Evolutionary conservation across 2,888 invertebrate genomes (phyloP).

Genomic region (Lasioglossum morio): DNA sequence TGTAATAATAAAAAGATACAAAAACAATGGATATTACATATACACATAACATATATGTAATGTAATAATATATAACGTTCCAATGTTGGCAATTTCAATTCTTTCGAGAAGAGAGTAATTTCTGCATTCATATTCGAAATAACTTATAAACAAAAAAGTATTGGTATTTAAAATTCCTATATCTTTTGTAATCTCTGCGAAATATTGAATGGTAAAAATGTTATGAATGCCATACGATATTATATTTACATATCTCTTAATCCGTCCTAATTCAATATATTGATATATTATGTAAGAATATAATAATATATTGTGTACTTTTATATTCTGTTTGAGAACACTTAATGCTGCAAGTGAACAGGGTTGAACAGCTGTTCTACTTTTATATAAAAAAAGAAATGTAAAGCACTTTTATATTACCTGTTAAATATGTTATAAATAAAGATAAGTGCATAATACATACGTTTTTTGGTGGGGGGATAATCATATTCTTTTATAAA

Average conservation of each 20-base stretch:
- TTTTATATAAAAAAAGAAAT: conserved; percentile 64
- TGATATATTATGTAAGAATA: conserved; percentile 56
- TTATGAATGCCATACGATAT: conserved; percentile 44
- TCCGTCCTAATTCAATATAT: conserved; percentile 68
- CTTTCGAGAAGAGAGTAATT: conserved; percentile 3
- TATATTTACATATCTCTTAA: conserved; percentile 59
- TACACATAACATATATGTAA: conserved; percentile 27
- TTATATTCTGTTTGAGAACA: conserved; percentile 66
- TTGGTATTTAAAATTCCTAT: conserved; percentile 28
- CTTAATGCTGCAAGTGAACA: conserved; percentile 60
- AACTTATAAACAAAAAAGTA: conserved; percentile 14
- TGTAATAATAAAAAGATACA: conserved; percentile 3
- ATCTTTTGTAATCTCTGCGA: conserved; percentile 25
- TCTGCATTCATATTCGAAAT: conserved; percentile 12
- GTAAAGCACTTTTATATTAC: conserved; percentile 71
- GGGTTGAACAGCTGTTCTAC: conserved; percentile 52
- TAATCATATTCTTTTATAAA: conserved; percentile 51
- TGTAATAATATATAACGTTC: conserved; percentile 16
- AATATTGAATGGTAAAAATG: conserved; percentile 30
- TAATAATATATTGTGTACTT: conserved; percentile 69
- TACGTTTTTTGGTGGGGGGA: conserved; percentile 50
- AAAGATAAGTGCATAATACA: conserved; percentile 64
- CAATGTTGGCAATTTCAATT: conserved; percentile 5
- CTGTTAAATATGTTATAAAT: conserved; percentile 69
- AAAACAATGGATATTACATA: conserved; percentile 23